Conservation (phyloP, 2,888 invertebrate species). For the Agrilus cyanescens region DNA sequence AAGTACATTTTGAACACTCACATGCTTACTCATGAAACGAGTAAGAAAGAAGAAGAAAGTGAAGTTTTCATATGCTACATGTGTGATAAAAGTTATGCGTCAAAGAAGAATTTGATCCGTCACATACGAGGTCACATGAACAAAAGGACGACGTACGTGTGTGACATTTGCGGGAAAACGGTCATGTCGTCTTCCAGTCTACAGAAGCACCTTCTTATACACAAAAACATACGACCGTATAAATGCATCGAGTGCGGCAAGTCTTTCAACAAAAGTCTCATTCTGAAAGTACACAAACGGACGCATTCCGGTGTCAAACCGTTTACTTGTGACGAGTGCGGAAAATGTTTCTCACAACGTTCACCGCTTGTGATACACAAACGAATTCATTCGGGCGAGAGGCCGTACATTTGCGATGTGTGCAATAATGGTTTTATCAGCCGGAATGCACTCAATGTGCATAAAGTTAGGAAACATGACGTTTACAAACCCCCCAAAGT, state of each 20-base stretch:
- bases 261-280: slow-evolving; percentile 25
- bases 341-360: slow-evolving; percentile 31
- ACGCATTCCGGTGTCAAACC: slow-evolving; percentile 27
- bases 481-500: neutral
- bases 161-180: slow-evolving; percentile 39
- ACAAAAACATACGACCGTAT: slow-evolving; percentile 13
- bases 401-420: slow-evolving; percentile 38
- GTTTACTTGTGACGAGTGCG: slow-evolving; percentile 17
- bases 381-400: slow-evolving; percentile 43
- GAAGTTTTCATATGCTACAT: slow-evolving; percentile 22
- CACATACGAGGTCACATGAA: slow-evolving; percentile 29
- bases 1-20: slow-evolving; percentile 18
- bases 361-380: slow-evolving; percentile 39
- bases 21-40: slow-evolving; percentile 10
- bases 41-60: slow-evolving; percentile 18
- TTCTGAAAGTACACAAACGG: slow-evolving; percentile 29
- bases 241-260: slow-evolving; percentile 31
- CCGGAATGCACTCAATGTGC: slow-evolving; percentile 38
- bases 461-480: slow-evolving; percentile 24
- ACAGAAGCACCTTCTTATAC: slow-evolving; percentile 11
- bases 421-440: slow-evolving; percentile 44
- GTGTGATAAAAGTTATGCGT: slow-evolving; percentile 26
- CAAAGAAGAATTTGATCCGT: slow-evolving; percentile 26
- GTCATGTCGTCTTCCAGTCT: slow-evolving; percentile 26
- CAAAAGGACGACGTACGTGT: slow-evolving; percentile 27